These are phyloP conservation scores for Caracal caracal DNA, from an alignment of 2,113 vertebrate species.

Conservation along the genomic window DNA sequence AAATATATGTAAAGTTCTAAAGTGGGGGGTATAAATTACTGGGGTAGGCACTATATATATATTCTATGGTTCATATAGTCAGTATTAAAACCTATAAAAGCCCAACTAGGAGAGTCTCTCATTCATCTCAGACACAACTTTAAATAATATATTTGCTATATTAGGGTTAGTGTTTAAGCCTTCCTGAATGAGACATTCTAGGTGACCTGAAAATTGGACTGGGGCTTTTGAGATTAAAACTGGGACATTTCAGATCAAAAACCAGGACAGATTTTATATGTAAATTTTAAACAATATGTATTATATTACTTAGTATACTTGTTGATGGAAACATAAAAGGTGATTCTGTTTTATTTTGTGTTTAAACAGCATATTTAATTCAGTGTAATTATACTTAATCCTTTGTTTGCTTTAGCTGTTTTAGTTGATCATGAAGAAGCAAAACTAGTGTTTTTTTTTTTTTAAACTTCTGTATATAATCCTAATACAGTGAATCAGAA, in stretches of 20 bases:
- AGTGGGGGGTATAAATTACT: not conserved
- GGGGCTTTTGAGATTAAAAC: conserved; percentile 65
- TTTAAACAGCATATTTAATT: conserved; percentile 58
- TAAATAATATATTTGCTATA: conserved; percentile 44
- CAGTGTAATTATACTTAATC: not conserved
- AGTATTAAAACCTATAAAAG: conserved; percentile 37
- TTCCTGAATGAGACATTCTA: conserved; percentile 67
- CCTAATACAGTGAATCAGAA: conserved; percentile 11
- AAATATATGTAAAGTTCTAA: conserved; percentile 33
- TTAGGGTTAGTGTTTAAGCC: conserved; percentile 47
- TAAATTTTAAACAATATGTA: conserved; percentile 62
- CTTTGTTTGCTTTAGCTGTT: conserved; percentile 35
- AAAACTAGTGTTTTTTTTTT: conserved; percentile 17
- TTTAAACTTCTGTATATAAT: not conserved
- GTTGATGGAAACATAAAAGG: conserved; percentile 28
- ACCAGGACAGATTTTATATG: conserved; percentile 64
- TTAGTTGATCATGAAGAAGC: conserved; percentile 26
- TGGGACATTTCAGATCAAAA: conserved; percentile 70
- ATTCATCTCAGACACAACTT: conserved; percentile 50
- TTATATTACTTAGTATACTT: conserved; percentile 41
- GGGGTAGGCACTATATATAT: not conserved
- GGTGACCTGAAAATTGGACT: conserved; percentile 74
- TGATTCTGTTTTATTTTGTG: conserved; percentile 34
- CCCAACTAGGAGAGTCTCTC: not conserved
- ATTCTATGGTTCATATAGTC: not conserved